phyloP scores from a whole-genome alignment of 2,888 invertebrate species.

The Protonemura montana region DNA sequence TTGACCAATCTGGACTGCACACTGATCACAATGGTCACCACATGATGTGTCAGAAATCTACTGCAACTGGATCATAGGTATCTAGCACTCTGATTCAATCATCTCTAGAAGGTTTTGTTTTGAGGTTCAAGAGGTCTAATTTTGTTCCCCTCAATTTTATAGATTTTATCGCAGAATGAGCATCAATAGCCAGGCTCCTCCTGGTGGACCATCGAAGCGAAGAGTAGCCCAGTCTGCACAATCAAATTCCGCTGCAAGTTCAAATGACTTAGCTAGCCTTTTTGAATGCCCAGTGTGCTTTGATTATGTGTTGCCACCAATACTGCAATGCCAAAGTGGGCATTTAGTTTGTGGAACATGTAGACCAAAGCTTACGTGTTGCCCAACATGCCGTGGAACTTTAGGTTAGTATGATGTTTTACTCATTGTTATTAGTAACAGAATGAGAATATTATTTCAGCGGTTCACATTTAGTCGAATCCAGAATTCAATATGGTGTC shows the following conservation, averaged over 20 bases:
- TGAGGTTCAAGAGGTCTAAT: no score
- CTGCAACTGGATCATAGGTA: no score
- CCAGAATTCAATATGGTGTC: no score
- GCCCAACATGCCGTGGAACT: slow-evolving; percentile 97
- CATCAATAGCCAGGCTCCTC: background rate
- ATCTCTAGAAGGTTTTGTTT: no score
- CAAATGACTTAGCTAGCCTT: slow-evolving; percentile 87
- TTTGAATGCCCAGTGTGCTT: slow-evolving; percentile 98
- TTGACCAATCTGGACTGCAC: background rate
- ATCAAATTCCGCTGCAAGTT: slow-evolving; percentile 72
- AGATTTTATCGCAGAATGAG: slow-evolving; percentile 27
- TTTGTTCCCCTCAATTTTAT: no score
- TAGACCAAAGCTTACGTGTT: slow-evolving; percentile 94
- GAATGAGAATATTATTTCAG: no score
- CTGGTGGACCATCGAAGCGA: slow-evolving; percentile 45
- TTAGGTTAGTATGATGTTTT: slow-evolving; percentile 65
- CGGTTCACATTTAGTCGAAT: no score
- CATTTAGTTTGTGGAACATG: slow-evolving; percentile 98
- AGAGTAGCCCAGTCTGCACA: slow-evolving; percentile 50
- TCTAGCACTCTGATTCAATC: no score
- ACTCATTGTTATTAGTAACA: no score
- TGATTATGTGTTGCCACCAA: slow-evolving; percentile 98
- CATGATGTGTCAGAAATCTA: no score
- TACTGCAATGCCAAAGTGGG: slow-evolving; percentile 97
- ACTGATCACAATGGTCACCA: no score